Evolutionary conservation across 2,113 vertebrate genomes (phyloP).

Genomic region (Brachypteracias leptosomus): DNA sequence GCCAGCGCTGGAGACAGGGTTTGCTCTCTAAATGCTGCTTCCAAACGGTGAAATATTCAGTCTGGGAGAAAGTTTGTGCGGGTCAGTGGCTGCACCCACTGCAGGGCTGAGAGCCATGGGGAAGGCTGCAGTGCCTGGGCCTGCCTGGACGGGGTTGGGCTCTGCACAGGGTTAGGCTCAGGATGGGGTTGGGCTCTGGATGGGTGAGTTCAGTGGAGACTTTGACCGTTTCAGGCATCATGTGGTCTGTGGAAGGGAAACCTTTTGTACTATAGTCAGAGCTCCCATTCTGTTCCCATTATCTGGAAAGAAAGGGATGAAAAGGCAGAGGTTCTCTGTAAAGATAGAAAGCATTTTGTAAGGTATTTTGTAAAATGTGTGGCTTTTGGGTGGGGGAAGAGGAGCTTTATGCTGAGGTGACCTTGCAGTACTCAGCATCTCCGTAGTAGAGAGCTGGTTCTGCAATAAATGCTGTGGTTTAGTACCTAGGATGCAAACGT

Average conservation of each 20-base stretch:
- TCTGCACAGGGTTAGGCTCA: background rate
- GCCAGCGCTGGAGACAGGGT: background rate
- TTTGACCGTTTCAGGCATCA: background rate
- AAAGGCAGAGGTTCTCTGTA: background rate
- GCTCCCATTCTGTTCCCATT: background rate
- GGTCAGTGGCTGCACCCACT: rapidly evolving
- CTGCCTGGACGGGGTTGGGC: rapidly evolving
- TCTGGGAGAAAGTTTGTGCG: background rate
- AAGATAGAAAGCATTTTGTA: background rate
- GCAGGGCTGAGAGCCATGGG: background rate
- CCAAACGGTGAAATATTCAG: background rate
- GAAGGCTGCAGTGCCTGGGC: background rate
- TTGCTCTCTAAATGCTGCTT: background rate
- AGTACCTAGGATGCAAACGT: too few species aligned
- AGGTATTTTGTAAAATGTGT: background rate
- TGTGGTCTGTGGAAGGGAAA: background rate
- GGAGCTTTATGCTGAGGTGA: background rate
- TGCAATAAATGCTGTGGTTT: background rate
- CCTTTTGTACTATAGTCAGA: background rate
- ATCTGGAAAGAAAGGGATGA: background rate
- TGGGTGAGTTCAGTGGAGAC: background rate
- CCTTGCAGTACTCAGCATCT: background rate
- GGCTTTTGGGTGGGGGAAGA: background rate
- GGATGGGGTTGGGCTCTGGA: background rate
- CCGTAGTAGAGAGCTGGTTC: background rate